A percentile compares a stretch with the other conserved stretches of the same genome.
Evolutionary conservation across 2,888 invertebrate species (phyloP).

Genomic region (Xestia c-nigrum): DNA sequence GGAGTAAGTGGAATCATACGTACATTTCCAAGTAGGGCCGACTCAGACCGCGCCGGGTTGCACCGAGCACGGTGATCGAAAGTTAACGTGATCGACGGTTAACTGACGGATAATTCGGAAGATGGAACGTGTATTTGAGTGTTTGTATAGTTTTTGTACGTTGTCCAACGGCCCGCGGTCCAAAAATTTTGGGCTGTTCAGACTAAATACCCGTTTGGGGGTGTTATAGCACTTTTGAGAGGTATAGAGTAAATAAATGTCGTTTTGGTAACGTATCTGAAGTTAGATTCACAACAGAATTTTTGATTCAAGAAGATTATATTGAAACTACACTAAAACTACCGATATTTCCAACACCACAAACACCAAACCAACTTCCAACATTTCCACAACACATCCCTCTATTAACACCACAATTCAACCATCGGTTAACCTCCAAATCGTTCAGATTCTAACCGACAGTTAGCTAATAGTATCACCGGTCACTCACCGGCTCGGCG

Average conservation of each 20-base stretch:
- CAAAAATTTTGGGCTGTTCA: too few relatives aligned
- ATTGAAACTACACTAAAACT: neutral
- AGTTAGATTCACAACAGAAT: too few relatives aligned
- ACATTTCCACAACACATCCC: too few relatives aligned
- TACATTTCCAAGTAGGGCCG: conserved; percentile 89
- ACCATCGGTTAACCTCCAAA: neutral
- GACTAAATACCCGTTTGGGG: too few relatives aligned
- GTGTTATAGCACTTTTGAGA: neutral
- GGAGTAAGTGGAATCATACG: conserved; percentile 89
- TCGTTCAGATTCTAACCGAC: conserved; percentile 4
- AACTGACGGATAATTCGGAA: conserved; percentile 24
- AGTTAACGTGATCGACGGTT: conserved; percentile 59
- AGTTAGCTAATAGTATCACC: conserved; percentile 43
- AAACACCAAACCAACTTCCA: neutral
- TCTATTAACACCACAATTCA: too few relatives aligned
- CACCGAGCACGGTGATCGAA: conserved; percentile 58
- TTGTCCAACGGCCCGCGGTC: too few relatives aligned
- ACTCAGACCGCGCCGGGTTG: conserved; percentile 77
- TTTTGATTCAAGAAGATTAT: neutral
- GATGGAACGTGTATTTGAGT: neutral
- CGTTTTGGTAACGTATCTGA: neutral
- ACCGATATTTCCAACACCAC: neutral
- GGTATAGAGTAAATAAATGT: too few relatives aligned
- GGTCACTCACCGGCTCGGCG: conserved; percentile 36
- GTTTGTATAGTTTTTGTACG: too few relatives aligned